phyloP scores from a whole-genome alignment of 35 echinoderm and acorn worm species.

The Anneissia japonica region DNA sequence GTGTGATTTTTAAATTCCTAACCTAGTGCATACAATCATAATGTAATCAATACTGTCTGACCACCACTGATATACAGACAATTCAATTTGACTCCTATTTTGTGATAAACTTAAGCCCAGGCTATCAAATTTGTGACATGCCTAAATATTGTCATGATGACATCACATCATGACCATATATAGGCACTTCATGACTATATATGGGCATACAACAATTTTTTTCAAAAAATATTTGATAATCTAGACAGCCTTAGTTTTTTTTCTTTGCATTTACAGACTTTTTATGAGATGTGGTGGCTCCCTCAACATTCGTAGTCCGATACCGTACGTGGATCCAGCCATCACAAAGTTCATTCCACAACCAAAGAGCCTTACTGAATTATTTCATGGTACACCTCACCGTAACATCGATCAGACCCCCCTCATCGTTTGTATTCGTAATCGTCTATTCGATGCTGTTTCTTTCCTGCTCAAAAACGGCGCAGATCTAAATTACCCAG shows the following conservation, averaged over 20 bases:
- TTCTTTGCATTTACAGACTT: neutral
- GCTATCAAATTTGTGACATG: too few relatives aligned
- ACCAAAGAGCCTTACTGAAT: neutral
- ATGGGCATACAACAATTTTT: too few relatives aligned
- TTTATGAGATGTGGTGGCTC: neutral
- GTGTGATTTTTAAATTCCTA: neutral
- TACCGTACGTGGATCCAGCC: neutral
- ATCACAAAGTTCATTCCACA: neutral
- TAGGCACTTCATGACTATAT: too few relatives aligned
- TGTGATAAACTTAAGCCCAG: too few relatives aligned
- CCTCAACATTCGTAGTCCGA: neutral
- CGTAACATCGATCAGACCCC: slow-evolving; percentile 29
- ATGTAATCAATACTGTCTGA: too few relatives aligned
- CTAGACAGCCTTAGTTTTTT: neutral
- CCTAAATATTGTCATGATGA: too few relatives aligned
- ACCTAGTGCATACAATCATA: too few relatives aligned
- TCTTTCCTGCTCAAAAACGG: slow-evolving; percentile 72
- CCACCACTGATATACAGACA: too few relatives aligned
- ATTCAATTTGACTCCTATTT: too few relatives aligned
- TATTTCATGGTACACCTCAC: neutral
- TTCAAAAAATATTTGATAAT: too few relatives aligned
- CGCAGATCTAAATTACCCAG: slow-evolving; percentile 62
- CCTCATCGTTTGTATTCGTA: slow-evolving; percentile 42
- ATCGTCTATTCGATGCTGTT: slow-evolving; percentile 28
- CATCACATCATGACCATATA: too few relatives aligned